Evolutionary conservation across 1,140 invertebrate genomes (phyloP).

Genomic region (Charaxes varanes): DNA sequence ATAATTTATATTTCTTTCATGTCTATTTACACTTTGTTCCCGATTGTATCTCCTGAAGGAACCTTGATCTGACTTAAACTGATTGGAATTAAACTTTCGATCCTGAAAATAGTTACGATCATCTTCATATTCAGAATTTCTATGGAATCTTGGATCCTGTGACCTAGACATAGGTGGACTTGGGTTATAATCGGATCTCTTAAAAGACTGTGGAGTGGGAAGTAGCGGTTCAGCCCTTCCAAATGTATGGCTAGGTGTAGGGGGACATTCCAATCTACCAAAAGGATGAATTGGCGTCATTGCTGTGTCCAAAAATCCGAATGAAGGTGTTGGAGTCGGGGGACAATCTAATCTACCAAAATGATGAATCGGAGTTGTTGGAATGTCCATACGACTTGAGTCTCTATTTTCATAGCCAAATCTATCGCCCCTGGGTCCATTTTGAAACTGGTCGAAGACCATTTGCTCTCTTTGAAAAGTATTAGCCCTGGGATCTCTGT

Average conservation of each 20-base stretch:
- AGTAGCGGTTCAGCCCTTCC: slow-evolving; percentile 18
- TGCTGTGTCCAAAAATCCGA: slow-evolving; percentile 35
- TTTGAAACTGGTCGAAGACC: slow-evolving; percentile 8
- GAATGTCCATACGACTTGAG: slow-evolving; percentile 22
- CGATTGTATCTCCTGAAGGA: slow-evolving; percentile 22
- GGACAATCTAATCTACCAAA: slow-evolving; percentile 41
- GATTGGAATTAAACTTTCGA: slow-evolving; percentile 8
- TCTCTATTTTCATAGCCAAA: slow-evolving; percentile 24
- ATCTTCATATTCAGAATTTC: slow-evolving; percentile 32
- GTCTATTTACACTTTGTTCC: slow-evolving; percentile 31
- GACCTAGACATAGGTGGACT: slow-evolving; percentile 15
- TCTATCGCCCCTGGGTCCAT: slow-evolving; percentile 22
- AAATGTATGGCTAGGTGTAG: slow-evolving; percentile 30
- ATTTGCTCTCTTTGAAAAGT: slow-evolving; percentile 8
- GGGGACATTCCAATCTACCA: slow-evolving; percentile 26
- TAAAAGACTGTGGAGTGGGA: slow-evolving; percentile 12
- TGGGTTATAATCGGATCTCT: slow-evolving; percentile 26
- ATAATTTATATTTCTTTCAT: slow-evolving; percentile 30
- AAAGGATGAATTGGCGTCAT: slow-evolving; percentile 35
- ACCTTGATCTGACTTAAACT: slow-evolving; percentile 20
- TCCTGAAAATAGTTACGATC: slow-evolving; percentile 17
- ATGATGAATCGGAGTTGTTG: slow-evolving; percentile 22
- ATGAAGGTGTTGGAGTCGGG: slow-evolving; percentile 35
- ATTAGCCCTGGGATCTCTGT: slow-evolving; percentile 6
- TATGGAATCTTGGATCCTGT: slow-evolving; percentile 45